phyloP scores from a whole-genome alignment of 2,113 vertebrate species.

The Paramisgurnus dabryanus region DNA sequence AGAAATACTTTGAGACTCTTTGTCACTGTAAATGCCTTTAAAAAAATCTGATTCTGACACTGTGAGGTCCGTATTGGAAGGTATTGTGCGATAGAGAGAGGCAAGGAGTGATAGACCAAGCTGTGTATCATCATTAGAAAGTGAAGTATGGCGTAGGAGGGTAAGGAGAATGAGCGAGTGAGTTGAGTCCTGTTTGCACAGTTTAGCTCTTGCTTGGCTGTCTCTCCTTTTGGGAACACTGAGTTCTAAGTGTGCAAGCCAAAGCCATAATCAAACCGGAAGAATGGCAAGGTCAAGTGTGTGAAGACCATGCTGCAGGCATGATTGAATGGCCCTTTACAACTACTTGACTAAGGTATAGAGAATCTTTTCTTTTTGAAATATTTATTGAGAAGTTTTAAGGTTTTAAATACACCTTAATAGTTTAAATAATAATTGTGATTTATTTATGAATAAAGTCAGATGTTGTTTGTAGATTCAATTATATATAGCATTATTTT shows the following conservation, averaged over 20 bases:
- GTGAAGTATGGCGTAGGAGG: slow-evolving; percentile 8
- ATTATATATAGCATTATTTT: not conserved
- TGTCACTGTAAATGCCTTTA: not conserved
- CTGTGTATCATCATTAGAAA: slow-evolving; percentile 21
- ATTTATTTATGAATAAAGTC: not conserved
- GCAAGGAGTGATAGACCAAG: not conserved
- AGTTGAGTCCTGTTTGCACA: slow-evolving; percentile 25
- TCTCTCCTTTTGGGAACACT: slow-evolving; percentile 27
- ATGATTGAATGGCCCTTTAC: not conserved
- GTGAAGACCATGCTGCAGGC: too few relatives aligned
- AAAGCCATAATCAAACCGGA: slow-evolving; percentile 28
- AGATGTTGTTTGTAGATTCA: not conserved
- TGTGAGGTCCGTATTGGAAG: not conserved
- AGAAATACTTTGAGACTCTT: not conserved
- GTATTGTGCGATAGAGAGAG: not conserved
- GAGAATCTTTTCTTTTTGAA: not conserved
- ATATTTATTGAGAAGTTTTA: not conserved
- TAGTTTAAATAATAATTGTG: not conserved
- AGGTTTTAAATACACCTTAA: not conserved
- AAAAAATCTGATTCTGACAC: not conserved
- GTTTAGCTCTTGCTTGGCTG: slow-evolving; percentile 31
- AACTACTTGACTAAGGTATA: not conserved
- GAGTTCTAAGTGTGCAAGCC: slow-evolving; percentile 24
- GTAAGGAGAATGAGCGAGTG: not conserved
- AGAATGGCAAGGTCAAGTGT: slow-evolving; percentile 29